A percentile compares a stretch with the other conserved stretches of the same genome.
These are phyloP conservation scores for Coelogynopora nodosa DNA, from an alignment of 2,888 invertebrate genomes.

Conservation along the genomic window DNA sequence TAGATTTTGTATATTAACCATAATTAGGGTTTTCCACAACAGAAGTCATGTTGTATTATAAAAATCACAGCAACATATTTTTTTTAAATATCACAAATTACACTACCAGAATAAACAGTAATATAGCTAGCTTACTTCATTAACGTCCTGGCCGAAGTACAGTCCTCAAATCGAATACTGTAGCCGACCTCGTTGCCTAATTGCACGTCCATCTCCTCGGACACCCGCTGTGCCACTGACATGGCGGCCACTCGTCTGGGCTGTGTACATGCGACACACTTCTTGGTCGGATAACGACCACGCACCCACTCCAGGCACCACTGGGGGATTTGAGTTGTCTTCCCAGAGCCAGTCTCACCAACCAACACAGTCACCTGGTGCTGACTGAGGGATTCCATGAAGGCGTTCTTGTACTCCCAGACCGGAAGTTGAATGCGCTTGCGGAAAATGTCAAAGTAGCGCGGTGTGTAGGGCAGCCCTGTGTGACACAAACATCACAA, in stretches of 20 bases:
- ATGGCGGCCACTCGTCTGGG: constrained; percentile 96
- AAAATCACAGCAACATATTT: too few relatives aligned
- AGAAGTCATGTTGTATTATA: too few relatives aligned
- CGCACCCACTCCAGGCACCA: constrained; percentile 68
- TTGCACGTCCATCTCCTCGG: constrained; percentile 97
- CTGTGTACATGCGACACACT: constrained; percentile 90
- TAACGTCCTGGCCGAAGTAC: constrained; percentile 85
- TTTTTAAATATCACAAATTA: too few relatives aligned
- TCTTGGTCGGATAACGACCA: constrained; percentile 61
- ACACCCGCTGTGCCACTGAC: constrained; percentile 96
- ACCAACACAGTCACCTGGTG: constrained; percentile 93
- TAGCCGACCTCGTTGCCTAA: constrained; percentile 86
- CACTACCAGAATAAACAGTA: too few relatives aligned
- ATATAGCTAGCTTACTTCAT: constrained; percentile 74
- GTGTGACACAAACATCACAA: too few relatives aligned
- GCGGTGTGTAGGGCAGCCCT: constrained; percentile 77
- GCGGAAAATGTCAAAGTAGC: constrained; percentile 77
- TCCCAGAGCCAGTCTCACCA: constrained; percentile 89
- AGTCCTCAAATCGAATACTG: constrained; percentile 97
- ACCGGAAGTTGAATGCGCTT: constrained; percentile 88
- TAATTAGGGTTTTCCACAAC: too few relatives aligned
- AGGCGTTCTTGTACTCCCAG: constrained; percentile 93
- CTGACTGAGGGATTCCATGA: constrained; percentile 83
- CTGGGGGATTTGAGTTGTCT: constrained; percentile 96
- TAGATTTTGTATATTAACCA: too few relatives aligned